Evolutionary conservation across 2,797 vertebrate genomes (phyloP).

Genomic region (Dromococcyx pavoninus): DNA sequence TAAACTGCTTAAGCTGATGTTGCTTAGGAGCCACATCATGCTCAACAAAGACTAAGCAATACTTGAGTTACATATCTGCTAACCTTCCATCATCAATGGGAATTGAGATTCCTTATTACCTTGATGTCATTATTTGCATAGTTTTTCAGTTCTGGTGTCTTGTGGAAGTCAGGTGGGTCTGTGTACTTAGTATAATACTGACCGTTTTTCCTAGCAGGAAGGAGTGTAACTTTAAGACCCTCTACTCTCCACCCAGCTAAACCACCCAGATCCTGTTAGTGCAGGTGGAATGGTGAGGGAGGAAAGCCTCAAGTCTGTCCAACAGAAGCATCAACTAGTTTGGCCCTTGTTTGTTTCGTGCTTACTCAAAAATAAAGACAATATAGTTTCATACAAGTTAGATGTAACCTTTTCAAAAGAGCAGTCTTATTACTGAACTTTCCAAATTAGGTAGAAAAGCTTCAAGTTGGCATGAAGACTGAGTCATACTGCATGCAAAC

Average conservation of each 20-base stretch:
- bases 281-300: background rate
- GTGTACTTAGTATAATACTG: background rate
- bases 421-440: background rate
- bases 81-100: background rate
- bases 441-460: background rate
- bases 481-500: constrained; percentile 45
- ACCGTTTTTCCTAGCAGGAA: background rate
- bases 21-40: background rate
- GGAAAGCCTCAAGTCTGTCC: background rate
- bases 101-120: background rate
- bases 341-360: background rate
- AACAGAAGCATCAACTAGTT: background rate
- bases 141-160: background rate
- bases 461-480: constrained; percentile 4
- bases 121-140: too few relatives aligned
- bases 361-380: background rate
- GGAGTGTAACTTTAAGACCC: background rate
- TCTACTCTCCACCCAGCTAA: background rate
- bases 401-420: background rate
- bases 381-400: background rate
- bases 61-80: background rate
- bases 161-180: background rate
- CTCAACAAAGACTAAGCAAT: background rate
- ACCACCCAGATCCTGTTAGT: background rate
- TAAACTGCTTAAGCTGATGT: too few relatives aligned